Evolutionary conservation across 1,140 invertebrate species (phyloP).

Genomic region (Venustaconcha ellipsiformis): DNA sequence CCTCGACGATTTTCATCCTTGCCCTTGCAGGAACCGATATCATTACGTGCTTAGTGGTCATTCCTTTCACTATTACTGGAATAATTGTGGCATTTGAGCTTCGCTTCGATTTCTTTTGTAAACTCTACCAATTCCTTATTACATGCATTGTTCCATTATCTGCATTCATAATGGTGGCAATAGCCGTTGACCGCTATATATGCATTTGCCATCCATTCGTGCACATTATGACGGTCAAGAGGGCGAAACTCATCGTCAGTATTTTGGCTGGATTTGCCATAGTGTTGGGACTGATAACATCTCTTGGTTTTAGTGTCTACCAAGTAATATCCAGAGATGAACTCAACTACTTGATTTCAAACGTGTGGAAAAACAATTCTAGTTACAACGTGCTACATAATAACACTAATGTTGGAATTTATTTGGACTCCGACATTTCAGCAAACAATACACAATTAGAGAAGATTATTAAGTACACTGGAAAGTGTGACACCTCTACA

Average conservation of each 20-base stretch:
- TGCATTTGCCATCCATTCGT: slow-evolving; percentile 67
- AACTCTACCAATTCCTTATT: slow-evolving; percentile 63
- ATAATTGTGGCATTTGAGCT: slow-evolving; percentile 49
- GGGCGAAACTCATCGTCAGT: slow-evolving; percentile 58
- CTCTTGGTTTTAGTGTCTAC: slow-evolving; percentile 52
- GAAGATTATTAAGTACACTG: slow-evolving; percentile 29
- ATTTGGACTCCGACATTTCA: background rate
- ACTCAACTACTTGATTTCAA: background rate
- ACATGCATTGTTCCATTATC: slow-evolving; percentile 65
- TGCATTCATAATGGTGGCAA: slow-evolving; percentile 67
- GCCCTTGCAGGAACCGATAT: slow-evolving; percentile 63
- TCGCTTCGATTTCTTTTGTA: slow-evolving; percentile 55
- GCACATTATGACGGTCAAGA: slow-evolving; percentile 55
- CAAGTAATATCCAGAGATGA: slow-evolving; percentile 7
- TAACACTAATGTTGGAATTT: slow-evolving; percentile 10
- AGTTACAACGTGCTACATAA: background rate
- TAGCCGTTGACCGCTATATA: slow-evolving; percentile 67
- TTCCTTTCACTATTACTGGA: slow-evolving; percentile 60
- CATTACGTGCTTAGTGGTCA: slow-evolving; percentile 56
- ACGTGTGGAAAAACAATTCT: too few relatives aligned
- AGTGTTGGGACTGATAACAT: slow-evolving; percentile 54
- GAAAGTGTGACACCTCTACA: slow-evolving; percentile 42
- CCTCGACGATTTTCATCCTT: slow-evolving; percentile 67
- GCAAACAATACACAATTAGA: background rate
- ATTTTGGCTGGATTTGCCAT: slow-evolving; percentile 52